A percentile compares a stretch with the other conserved stretches of the same genome.
phyloP scores from a whole-genome alignment of 2,797 vertebrate species.

The Bovichtus diacanthus region DNA sequence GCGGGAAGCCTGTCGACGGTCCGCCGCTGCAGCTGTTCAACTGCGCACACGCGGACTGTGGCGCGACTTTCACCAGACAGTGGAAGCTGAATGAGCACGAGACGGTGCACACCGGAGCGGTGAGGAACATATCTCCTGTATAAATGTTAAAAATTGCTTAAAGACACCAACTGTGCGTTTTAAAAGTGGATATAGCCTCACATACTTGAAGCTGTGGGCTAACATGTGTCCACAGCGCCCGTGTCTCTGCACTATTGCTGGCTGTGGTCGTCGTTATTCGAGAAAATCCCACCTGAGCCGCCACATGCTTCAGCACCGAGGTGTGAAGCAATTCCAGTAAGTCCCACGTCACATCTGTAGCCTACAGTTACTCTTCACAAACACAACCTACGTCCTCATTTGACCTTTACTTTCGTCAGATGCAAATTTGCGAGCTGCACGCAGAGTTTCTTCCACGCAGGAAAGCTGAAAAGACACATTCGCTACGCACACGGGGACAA shows the following conservation, averaged over 20 bases:
- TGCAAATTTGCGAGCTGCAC: slow-evolving; percentile 70
- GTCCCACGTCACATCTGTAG: background rate
- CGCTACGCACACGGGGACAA: slow-evolving; percentile 71
- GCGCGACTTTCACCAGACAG: slow-evolving; percentile 75
- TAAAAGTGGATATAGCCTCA: background rate
- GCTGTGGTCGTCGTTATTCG: slow-evolving; percentile 76
- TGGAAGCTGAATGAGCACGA: slow-evolving; percentile 82
- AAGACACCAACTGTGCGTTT: background rate
- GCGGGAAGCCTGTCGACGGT: background rate
- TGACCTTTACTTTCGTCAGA: slow-evolving; percentile 45
- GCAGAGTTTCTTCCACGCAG: slow-evolving; percentile 51
- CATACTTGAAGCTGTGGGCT: background rate
- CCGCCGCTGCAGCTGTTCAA: slow-evolving; percentile 49
- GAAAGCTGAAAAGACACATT: slow-evolving; percentile 76
- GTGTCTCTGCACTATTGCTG: slow-evolving; percentile 61
- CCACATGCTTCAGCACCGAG: slow-evolving; percentile 76
- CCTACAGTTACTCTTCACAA: accelerated
- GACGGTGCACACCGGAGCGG: slow-evolving; percentile 79
- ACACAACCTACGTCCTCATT: accelerated
- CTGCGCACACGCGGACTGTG: slow-evolving; percentile 75
- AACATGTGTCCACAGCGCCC: slow-evolving; percentile 67
- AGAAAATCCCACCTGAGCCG: slow-evolving; percentile 76
- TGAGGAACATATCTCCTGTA: slow-evolving; percentile 38
- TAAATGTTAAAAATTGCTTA: background rate
- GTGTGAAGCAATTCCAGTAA: slow-evolving; percentile 72